Evolutionary conservation across 2,797 vertebrate genomes (phyloP).

Genomic region (Micropoecilia bifurca): DNA sequence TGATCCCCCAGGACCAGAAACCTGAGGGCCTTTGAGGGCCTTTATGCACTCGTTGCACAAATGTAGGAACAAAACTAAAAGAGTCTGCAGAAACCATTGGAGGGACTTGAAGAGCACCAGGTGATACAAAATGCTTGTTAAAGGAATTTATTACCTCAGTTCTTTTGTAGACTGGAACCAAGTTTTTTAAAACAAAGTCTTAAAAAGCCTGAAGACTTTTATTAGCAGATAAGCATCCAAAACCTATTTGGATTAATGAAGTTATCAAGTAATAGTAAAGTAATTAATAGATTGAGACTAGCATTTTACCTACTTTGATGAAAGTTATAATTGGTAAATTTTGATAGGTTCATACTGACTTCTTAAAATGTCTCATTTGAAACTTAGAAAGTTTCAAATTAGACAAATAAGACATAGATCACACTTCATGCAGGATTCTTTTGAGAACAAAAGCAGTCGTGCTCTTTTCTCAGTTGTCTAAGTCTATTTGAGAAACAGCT

Average conservation of each 20-base stretch:
- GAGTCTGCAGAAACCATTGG: neutral
- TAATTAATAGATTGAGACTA: too few species aligned
- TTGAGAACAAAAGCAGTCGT: constrained; percentile 44
- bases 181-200: neutral
- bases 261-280: neutral
- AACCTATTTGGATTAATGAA: neutral
- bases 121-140: neutral
- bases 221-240: neutral
- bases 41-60: neutral
- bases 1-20: too few species aligned
- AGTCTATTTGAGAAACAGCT: constrained; percentile 41
- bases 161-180: too few species aligned
- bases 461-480: constrained; percentile 59
- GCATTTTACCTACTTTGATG: neutral
- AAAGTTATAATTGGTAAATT: constrained; percentile 8
- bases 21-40: neutral
- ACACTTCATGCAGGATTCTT: constrained; percentile 32
- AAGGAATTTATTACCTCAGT: too few species aligned
- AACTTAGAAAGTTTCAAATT: constrained; percentile 4
- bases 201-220: neutral
- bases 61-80: neutral
- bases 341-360: constrained; percentile 10
- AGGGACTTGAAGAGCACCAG: neutral
- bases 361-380: constrained; percentile 29
- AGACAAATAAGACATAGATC: neutral